phyloP scores from a whole-genome alignment of 2,113 vertebrate species.

The Lates calcarifer region DNA sequence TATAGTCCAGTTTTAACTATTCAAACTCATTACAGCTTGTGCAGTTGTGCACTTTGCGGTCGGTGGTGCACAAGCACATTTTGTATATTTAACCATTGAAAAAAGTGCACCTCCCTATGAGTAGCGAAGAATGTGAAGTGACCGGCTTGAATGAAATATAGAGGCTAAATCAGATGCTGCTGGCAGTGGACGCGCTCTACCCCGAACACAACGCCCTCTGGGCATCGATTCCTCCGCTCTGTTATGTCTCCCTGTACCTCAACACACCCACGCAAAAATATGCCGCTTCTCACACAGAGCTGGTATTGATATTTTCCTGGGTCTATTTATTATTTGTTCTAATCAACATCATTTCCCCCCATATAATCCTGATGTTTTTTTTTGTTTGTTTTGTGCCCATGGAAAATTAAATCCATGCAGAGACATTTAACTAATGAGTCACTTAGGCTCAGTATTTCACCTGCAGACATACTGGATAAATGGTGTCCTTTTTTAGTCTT shows the following conservation, averaged over 20 bases:
- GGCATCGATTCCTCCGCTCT: slow-evolving; percentile 48
- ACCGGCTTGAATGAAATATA: slow-evolving; percentile 59
- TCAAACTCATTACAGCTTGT: slow-evolving; percentile 47
- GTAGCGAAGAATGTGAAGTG: slow-evolving; percentile 61
- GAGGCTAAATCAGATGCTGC: slow-evolving; percentile 58
- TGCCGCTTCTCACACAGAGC: slow-evolving; percentile 45
- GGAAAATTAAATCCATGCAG: neutral
- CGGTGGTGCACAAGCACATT: slow-evolving; percentile 54
- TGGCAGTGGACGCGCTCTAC: slow-evolving; percentile 51
- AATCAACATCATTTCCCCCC: slow-evolving; percentile 26
- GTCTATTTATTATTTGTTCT: slow-evolving; percentile 40
- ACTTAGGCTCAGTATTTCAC: slow-evolving; percentile 18
- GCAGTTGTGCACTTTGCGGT: slow-evolving; percentile 47
- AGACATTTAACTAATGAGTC: neutral
- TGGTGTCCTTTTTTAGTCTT: slow-evolving; percentile 11
- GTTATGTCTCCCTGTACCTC: slow-evolving; percentile 59
- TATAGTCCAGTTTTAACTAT: slow-evolving; percentile 29
- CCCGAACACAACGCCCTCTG: slow-evolving; percentile 42
- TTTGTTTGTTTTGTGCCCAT: neutral
- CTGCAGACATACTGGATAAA: neutral
- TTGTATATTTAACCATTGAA: slow-evolving; percentile 47
- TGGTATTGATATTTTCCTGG: slow-evolving; percentile 22
- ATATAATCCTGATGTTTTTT: slow-evolving; percentile 13
- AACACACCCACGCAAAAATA: slow-evolving; percentile 60
- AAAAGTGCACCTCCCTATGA: slow-evolving; percentile 33